Conservation (phyloP, 2,888 invertebrate genomes). For the Troides aeacus region DNA sequence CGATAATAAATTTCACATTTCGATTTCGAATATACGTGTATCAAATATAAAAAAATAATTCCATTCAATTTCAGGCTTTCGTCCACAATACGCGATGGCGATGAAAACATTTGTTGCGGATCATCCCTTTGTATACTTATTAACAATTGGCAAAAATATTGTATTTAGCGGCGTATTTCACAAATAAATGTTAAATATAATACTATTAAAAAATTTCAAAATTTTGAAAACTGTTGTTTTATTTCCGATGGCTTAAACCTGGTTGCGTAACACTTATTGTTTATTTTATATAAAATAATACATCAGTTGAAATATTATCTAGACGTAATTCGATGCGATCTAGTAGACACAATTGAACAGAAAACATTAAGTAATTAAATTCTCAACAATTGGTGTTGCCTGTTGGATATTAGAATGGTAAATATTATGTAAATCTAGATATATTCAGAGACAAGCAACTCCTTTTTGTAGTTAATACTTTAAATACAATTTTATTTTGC, state of each 20-base stretch:
- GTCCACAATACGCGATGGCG: conserved; percentile 36
- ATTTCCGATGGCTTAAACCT: neutral
- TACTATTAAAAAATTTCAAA: neutral
- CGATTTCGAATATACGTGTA: neutral
- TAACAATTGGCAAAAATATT: conserved; percentile 37
- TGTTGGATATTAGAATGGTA: too few species aligned
- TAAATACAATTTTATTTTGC: too few species aligned
- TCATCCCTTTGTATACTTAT: conserved; percentile 51
- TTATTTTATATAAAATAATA: neutral
- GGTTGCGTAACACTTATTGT: neutral
- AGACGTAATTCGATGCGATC: too few species aligned
- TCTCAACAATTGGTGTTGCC: too few species aligned
- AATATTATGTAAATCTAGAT: too few species aligned
- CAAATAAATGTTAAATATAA: conserved; percentile 38
- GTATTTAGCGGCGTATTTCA: conserved; percentile 48
- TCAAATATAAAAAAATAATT: neutral
- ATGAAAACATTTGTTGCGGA: conserved; percentile 43
- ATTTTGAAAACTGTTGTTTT: neutral
- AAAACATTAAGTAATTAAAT: too few species aligned
- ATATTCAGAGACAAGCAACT: too few species aligned
- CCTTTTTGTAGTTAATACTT: too few species aligned
- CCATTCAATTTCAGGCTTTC: conserved; percentile 35
- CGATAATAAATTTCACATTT: too few species aligned
- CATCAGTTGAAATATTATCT: too few species aligned
- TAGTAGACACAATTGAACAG: too few species aligned